Evolutionary conservation across 2,113 vertebrate genomes (phyloP).

Genomic region (Brachypteracias leptosomus): DNA sequence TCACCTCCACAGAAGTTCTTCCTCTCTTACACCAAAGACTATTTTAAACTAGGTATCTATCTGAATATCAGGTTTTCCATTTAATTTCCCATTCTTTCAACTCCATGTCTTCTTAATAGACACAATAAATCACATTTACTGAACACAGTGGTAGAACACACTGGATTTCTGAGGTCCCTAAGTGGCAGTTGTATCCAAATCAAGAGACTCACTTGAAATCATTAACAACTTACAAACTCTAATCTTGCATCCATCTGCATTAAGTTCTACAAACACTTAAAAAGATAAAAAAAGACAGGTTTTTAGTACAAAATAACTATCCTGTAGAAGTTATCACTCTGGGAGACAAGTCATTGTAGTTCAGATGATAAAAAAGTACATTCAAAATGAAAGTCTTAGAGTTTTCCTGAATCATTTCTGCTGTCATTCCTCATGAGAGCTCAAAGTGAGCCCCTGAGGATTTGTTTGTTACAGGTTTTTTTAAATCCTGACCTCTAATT

Average conservation of each 20-base stretch:
- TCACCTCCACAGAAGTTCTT: background rate
- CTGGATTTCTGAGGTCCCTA: background rate
- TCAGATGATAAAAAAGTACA: background rate
- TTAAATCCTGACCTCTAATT: background rate
- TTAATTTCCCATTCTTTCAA: background rate
- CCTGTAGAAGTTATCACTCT: background rate
- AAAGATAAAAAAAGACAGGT: background rate
- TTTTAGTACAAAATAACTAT: background rate
- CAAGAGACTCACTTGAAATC: background rate
- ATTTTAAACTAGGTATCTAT: background rate
- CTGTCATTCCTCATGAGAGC: background rate
- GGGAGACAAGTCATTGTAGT: background rate
- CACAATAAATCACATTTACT: background rate
- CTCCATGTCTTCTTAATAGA: background rate
- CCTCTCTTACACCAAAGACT: background rate
- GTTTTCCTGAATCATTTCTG: background rate
- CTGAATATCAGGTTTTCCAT: accelerated
- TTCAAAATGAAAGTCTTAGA: background rate
- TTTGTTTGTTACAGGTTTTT: background rate
- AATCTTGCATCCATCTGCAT: background rate
- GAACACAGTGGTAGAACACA: background rate
- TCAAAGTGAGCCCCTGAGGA: background rate
- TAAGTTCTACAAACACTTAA: background rate
- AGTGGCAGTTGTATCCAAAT: background rate
- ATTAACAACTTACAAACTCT: background rate